A percentile compares a stretch with the other conserved stretches of the same genome.
These are phyloP conservation scores for Anas platyrhynchos DNA, from an alignment of 2,113 vertebrate species.

Conservation along the genomic window DNA sequence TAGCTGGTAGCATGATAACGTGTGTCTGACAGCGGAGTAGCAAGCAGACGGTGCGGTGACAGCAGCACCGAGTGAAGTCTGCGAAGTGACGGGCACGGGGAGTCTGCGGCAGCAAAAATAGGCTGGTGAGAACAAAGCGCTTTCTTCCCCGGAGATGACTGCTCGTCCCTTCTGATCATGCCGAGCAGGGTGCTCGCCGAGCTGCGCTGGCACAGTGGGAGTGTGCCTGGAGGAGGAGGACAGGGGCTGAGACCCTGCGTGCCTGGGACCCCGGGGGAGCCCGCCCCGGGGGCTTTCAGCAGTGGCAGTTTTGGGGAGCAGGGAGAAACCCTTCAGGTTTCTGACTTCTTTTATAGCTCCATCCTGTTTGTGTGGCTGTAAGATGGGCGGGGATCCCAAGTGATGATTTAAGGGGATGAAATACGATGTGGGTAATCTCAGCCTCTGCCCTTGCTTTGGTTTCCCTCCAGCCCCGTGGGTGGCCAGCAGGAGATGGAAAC, in stretches of 20 bases:
- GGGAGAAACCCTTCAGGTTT: neutral
- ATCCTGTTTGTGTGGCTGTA: accelerated
- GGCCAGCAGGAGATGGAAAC: neutral
- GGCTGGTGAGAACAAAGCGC: slow-evolving; percentile 31
- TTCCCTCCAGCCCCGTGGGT: slow-evolving; percentile 27
- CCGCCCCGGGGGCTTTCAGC: neutral
- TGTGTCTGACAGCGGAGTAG: neutral
- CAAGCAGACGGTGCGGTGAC: neutral
- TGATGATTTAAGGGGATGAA: neutral
- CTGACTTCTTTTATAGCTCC: neutral
- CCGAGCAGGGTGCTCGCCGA: neutral
- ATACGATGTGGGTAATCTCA: neutral
- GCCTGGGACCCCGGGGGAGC: neutral
- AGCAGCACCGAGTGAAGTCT: neutral
- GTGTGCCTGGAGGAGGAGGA: neutral
- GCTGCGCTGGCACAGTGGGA: neutral
- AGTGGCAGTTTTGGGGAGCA: neutral
- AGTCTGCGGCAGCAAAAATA: slow-evolving; percentile 35
- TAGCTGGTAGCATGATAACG: neutral
- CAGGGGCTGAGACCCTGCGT: accelerated
- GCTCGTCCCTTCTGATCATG: slow-evolving; percentile 58
- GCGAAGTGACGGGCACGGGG: neutral
- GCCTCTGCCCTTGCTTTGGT: neutral
- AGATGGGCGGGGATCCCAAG: neutral
- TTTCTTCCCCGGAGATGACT: neutral